These are phyloP conservation scores for Neomorphus geoffroyi DNA, from an alignment of 2,797 vertebrate genomes.

Conservation along the genomic window DNA sequence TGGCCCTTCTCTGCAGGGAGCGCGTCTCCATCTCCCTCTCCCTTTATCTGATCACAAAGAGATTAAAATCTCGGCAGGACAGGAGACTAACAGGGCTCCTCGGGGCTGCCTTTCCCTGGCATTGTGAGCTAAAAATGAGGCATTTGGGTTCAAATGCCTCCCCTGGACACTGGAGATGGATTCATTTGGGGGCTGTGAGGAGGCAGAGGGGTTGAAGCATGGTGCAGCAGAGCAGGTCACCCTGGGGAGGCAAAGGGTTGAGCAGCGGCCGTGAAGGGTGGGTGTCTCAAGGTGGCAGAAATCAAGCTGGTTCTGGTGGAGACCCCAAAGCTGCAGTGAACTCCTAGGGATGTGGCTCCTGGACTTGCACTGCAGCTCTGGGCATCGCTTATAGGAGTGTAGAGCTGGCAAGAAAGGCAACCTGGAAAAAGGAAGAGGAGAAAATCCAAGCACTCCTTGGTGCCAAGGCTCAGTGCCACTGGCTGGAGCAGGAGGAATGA, in stretches of 20 bases:
- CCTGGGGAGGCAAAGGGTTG: not conserved
- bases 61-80: constrained; percentile 76
- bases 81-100: constrained; percentile 65
- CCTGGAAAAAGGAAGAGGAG: not conserved
- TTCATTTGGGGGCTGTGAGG: constrained; percentile 14
- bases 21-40: constrained; percentile 80
- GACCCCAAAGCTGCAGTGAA: not conserved
- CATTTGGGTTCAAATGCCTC: constrained; percentile 60
- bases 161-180: constrained; percentile 51
- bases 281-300: not conserved
- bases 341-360: not conserved
- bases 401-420: not conserved
- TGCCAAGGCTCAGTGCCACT: fast-evolving
- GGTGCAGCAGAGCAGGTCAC: not conserved
- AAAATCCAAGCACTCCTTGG: fast-evolving
- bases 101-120: constrained; percentile 54
- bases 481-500: not conserved
- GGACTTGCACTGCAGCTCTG: fast-evolving
- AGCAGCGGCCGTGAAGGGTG: not conserved
- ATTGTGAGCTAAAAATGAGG: constrained; percentile 60
- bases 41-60: constrained; percentile 88
- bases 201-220: not conserved
- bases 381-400: fast-evolving
- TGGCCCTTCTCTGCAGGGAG: constrained; percentile 79
- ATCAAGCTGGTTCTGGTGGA: not conserved